Conservation (phyloP, 1,140 invertebrate genomes). For the Aphelenchoides avenae region DNA sequence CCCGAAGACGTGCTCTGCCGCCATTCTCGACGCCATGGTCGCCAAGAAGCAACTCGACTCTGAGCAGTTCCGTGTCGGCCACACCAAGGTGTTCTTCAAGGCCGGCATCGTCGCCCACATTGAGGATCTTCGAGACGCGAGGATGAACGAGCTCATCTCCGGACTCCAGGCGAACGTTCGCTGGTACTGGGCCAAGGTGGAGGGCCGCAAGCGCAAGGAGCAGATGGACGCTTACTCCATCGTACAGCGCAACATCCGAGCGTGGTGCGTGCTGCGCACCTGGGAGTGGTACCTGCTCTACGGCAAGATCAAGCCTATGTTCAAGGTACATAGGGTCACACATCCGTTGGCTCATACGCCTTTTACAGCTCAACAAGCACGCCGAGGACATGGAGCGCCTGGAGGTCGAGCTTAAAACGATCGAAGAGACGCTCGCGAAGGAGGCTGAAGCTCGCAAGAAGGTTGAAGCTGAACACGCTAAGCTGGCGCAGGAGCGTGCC, state of each 20-base stretch:
- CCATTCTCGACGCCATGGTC: constrained; percentile 68
- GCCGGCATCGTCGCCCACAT: constrained; percentile 99
- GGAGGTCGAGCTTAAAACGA: constrained; percentile 28
- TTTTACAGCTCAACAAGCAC: constrained; percentile 22
- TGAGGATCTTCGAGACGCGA: constrained; percentile 98
- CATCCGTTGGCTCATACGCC: too few species aligned
- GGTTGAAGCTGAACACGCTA: constrained; percentile 40
- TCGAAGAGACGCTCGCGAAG: constrained; percentile 32
- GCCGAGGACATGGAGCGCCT: constrained; percentile 37
- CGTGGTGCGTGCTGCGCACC: constrained; percentile 92
- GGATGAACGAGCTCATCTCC: constrained; percentile 91
- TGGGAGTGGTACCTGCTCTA: constrained; percentile 77
- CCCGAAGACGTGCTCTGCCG: constrained; percentile 58
- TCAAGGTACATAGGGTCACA: constrained; percentile 32
- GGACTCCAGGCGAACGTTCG: constrained; percentile 74
- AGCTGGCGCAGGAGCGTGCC: constrained; percentile 37
- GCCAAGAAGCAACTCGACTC: constrained; percentile 67
- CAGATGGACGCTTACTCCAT: constrained; percentile 74
- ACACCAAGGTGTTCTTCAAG: constrained; percentile 98
- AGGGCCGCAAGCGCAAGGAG: constrained; percentile 19
- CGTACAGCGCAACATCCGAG: constrained; percentile 96
- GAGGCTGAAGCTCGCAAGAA: constrained; percentile 38
- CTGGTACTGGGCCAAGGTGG: constrained; percentile 13
- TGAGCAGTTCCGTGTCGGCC: constrained; percentile 85
- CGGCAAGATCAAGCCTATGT: constrained; percentile 35